Percentiles rank a stretch among this genome's conserved stretches.
Conservation (phyloP, 2,888 invertebrate species). For the Allacma fusca region DNA sequence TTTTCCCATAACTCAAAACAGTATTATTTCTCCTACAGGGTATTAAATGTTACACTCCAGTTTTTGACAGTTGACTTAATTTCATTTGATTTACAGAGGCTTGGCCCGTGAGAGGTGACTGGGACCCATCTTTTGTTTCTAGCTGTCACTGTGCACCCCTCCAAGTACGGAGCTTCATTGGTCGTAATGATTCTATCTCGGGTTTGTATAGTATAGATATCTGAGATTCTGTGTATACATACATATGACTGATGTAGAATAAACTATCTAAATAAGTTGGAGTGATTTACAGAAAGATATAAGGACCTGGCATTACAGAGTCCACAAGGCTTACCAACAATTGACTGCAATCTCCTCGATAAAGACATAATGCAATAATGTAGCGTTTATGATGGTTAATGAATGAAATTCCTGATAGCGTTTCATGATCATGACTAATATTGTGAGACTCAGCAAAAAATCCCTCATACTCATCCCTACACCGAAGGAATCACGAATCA, state of each 20-base stretch:
- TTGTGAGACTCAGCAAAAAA: too few relatives aligned
- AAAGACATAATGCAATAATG: not conserved
- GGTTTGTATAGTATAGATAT: too few relatives aligned
- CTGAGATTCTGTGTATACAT: too few relatives aligned
- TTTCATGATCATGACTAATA: constrained; percentile 9
- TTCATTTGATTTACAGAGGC: not conserved
- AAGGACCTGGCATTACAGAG: too few relatives aligned
- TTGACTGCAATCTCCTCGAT: not conserved
- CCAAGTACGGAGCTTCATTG: not conserved
- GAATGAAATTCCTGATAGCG: constrained; percentile 22
- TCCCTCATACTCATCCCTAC: too few relatives aligned
- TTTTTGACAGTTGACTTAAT: constrained; percentile 19
- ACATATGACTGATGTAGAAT: too few relatives aligned
- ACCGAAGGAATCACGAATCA: too few relatives aligned
- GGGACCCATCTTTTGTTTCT: not conserved
- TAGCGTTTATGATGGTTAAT: not conserved
- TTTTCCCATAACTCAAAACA: not conserved
- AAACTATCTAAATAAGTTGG: too few relatives aligned
- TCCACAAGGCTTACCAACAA: too few relatives aligned
- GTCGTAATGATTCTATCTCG: not conserved
- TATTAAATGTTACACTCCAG: not conserved
- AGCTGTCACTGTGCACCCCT: too few relatives aligned
- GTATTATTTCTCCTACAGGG: not conserved
- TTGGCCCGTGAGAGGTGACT: not conserved
- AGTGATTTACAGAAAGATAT: too few relatives aligned